phyloP scores from a whole-genome alignment of 2,888 invertebrate genomes.

The Oeneis ivallda region DNA sequence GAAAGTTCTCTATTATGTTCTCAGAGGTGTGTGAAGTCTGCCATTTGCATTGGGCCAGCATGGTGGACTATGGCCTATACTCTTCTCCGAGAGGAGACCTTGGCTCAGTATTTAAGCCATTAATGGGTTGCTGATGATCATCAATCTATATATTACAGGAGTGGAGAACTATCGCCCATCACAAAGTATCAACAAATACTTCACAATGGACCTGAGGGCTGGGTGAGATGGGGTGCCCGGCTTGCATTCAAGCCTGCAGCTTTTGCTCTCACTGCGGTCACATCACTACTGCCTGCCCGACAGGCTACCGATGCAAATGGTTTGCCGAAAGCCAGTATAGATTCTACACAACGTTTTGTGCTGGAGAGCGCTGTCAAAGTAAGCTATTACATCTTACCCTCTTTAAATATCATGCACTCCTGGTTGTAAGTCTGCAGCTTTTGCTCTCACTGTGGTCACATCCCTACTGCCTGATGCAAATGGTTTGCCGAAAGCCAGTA shows the following conservation, averaged over 20 bases:
- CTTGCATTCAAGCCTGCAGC: conserved; percentile 70
- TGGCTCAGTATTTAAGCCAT: no score
- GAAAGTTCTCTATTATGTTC: no score
- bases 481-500: no score
- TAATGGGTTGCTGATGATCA: no score
- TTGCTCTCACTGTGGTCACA: no score
- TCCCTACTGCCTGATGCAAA: conserved; percentile 36
- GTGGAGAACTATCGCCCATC: conserved; percentile 61
- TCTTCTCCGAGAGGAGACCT: no score
- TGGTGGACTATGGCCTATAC: no score
- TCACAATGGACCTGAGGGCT: conserved; percentile 69
- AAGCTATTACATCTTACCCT: conserved; percentile 4
- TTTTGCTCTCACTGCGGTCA: conserved; percentile 64
- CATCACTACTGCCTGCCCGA: conserved; percentile 58
- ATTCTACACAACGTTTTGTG: conserved; percentile 68
- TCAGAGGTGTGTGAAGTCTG: no score
- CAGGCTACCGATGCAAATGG: conserved; percentile 65
- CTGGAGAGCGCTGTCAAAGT: conserved; percentile 70
- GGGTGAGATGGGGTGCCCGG: conserved; percentile 72
- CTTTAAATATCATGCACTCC: not conserved
- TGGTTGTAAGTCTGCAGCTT: no score
- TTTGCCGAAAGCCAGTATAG: conserved; percentile 67
- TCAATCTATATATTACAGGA: conserved; percentile 55
- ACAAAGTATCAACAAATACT: conserved; percentile 72
- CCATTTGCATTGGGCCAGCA: no score